Evolutionary conservation across 2,888 invertebrate genomes (phyloP).

Genomic region (Adelphocoris suturalis): DNA sequence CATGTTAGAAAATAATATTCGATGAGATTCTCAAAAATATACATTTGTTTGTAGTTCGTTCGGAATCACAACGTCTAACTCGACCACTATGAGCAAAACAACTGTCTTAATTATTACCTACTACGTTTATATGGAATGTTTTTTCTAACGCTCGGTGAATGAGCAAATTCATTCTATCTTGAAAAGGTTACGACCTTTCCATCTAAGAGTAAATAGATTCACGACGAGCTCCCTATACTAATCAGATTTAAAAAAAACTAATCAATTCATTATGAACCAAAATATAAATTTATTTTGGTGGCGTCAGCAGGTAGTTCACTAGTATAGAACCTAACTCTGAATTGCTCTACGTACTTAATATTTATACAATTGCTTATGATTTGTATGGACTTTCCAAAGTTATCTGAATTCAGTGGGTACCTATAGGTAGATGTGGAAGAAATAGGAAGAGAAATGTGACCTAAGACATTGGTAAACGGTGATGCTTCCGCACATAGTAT

Average conservation of each 20-base stretch:
- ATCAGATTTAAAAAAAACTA: not conserved
- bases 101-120: not conserved
- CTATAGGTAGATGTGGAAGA: no score
- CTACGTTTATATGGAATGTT: not conserved
- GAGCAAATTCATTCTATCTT: not conserved
- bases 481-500: no score
- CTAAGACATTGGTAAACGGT: no score
- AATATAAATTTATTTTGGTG: not conserved
- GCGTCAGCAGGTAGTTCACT: not conserved
- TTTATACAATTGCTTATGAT: no score
- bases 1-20: not conserved
- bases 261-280: not conserved
- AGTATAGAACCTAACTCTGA: not conserved
- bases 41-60: not conserved
- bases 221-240: slow-evolving; percentile 5
- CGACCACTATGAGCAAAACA: slow-evolving; percentile 2
- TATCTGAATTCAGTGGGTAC: no score
- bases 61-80: not conserved
- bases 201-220: not conserved
- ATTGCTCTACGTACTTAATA: no score
- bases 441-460: no score
- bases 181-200: not conserved
- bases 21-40: not conserved
- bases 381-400: no score
- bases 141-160: not conserved